Base-by-base conservation (phyloP, 2,113 vertebrate species). In the Verasper variegatus region DNA sequence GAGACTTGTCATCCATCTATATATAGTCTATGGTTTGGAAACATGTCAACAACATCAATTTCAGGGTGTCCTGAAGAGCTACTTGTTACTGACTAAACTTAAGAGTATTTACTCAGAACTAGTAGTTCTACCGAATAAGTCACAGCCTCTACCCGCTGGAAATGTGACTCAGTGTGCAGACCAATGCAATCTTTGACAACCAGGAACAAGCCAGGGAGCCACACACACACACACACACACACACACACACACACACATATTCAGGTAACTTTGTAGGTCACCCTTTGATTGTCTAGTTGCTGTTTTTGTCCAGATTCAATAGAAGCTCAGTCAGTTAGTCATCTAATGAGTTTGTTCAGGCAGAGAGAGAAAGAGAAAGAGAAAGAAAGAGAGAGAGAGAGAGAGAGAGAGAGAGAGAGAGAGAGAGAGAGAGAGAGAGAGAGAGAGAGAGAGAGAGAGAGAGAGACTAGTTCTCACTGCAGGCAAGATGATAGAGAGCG, bases 401-500 rank as follows among this genome's bases (percentile, higher is more conserved):
- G 27, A 24, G 54, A 58, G 52, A 57, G 91, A 93, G 91, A 63
- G 27, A 86, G 91, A 94, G 87, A 93, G 92, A 51, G 31, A 66
- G 37, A 24, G 54, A 59, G 57, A 57, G 91, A 93, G 92, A 89
- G 92, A 93, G 21, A 57, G 23, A 57, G 56, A 56, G 54, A 12
- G n/a, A 23, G 54, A 7, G 23, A 26, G 27, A 86, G 92, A 94
- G 87, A 93, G 92, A 51, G 31, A 66, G 37, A 24, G 47, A 59
- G 57, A 57, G 91, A 93, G 92, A 63, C 42, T 89, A 86, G 91
- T 91, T 94, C 93, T 78, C 37, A 45, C 74, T 74, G 74, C 54
- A 90, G 92, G 94, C 91, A 90, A 91, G 93, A 94, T 89, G 93
- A 94, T 89, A 87, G 91, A 90, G 94, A 94, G 94, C 74, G 91